Base-by-base conservation (phyloP, 2,113 vertebrate species). In the Corvus cornix region DNA sequence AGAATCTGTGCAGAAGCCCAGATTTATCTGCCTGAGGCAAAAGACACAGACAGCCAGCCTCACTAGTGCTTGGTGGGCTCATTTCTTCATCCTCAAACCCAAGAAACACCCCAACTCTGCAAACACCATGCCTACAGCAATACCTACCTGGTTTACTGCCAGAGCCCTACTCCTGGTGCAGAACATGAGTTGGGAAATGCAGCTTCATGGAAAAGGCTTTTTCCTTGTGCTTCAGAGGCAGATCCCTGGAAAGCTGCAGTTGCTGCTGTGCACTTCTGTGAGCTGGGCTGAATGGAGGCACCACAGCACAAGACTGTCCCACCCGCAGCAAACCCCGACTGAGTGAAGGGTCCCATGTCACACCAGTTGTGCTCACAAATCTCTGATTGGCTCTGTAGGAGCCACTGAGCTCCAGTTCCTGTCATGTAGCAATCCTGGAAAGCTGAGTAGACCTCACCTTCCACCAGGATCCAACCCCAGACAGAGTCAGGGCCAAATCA, bases 121-220 rank as follows among this genome's bases (percentile, higher is more conserved):
- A 66, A 49, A 81, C 67, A 37, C 17, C 2, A 2, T 11, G 21
- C 31, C 41, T 33, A 6, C 5, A 22, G 58, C 41, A 51, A 30
- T 21, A 33, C 64, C 52, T 18, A 60, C 26, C 37, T 69, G 41
- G n/a, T 59, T 78, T 33, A 46, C 5, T 20, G 11, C n/a, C 16
- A 10, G 51, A 90, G 49, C 26, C 43, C 30, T 0, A 0, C 27
- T 78, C 16, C 37, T 13, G 24, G 21, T 27, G 11, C 0, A 0
- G 33, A 70, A 51, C 9, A 2, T 1, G 9, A 60, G 58, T 6
- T 1, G 44, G 56, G 37, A 41, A 86, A 77, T 0, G 1, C 46
- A 64, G 28, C 1, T 1, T 10, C 15, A 35, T 0, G 4, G 10
- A 78, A 63, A 53, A 66, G 6, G 22, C 26, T 69, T 77, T 35